Evolutionary conservation across 23 tunicate species (phyloP).

Genomic region (Ciona savignyi): DNA sequence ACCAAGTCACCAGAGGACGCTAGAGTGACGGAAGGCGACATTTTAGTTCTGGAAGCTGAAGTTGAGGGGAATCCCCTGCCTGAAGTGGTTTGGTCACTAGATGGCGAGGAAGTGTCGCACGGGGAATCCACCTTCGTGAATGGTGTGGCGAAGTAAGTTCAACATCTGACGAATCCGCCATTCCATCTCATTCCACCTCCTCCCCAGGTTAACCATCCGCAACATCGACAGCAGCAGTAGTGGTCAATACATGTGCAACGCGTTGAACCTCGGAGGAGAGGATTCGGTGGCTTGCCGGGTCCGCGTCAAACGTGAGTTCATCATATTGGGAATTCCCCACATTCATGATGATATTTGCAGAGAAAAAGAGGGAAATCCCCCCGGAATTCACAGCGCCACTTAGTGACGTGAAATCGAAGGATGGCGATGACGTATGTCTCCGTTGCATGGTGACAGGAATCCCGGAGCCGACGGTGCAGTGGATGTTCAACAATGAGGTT

Average conservation of each 20-base stretch:
- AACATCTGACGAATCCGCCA: too few species aligned
- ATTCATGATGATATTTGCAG: too few species aligned
- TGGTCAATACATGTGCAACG: constrained; percentile 97
- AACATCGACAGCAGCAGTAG: constrained; percentile 43
- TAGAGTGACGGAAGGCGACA: constrained; percentile 78
- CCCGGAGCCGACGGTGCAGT: constrained; percentile 72
- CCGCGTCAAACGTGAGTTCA: constrained; percentile 76
- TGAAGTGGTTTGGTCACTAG: constrained; percentile 85
- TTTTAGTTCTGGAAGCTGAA: constrained; percentile 77
- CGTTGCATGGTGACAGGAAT: constrained; percentile 86
- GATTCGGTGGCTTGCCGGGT: constrained; percentile 93
- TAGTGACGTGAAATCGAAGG: constrained; percentile 45
- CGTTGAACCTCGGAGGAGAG: constrained; percentile 69
- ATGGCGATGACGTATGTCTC: constrained; percentile 67
- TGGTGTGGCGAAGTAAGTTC: constrained; percentile 62
- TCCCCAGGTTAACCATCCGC: constrained; percentile 57
- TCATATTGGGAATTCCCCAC: too few species aligned
- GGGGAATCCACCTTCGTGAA: constrained; percentile 55
- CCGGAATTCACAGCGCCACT: constrained; percentile 88
- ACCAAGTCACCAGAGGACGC: constrained; percentile 46
- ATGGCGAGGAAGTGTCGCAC: constrained; percentile 73
- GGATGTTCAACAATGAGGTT: constrained; percentile 75
- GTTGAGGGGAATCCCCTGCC: constrained; percentile 72
- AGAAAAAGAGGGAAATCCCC: constrained; percentile 28
- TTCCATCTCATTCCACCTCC: too few species aligned